These are phyloP conservation scores for Phaethornis superciliosus DNA, from an alignment of 2,113 vertebrate genomes.

Conservation along the genomic window DNA sequence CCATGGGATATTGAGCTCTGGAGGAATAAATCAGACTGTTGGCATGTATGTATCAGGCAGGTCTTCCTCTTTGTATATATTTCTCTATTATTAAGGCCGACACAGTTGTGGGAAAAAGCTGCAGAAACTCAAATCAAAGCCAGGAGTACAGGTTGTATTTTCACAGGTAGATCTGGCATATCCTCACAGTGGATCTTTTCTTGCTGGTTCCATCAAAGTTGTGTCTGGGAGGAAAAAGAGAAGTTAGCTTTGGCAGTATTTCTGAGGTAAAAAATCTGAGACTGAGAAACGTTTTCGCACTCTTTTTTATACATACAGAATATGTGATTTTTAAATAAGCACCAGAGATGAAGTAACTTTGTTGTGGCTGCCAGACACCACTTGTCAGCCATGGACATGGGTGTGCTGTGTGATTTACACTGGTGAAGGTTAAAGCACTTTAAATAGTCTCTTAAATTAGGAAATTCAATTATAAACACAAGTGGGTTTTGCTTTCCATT, in stretches of 20 bases:
- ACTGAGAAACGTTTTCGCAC: slow-evolving; percentile 19
- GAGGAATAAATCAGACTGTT: background rate
- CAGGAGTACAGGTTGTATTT: background rate
- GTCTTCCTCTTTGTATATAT: background rate
- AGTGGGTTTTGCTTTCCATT: background rate
- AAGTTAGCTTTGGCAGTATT: slow-evolving; percentile 24
- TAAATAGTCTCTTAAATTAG: background rate
- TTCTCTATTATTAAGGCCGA: background rate
- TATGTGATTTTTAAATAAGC: slow-evolving; percentile 29
- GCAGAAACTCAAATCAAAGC: background rate
- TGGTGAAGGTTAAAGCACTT: background rate
- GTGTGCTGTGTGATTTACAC: background rate
- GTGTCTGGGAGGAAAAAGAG: background rate
- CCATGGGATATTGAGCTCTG: background rate
- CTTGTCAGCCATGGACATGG: background rate
- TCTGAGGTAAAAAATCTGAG: slow-evolving; percentile 22
- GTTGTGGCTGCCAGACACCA: background rate
- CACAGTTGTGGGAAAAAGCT: background rate
- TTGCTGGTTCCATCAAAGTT: background rate
- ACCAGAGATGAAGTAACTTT: background rate
- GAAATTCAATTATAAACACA: background rate
- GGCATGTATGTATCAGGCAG: background rate
- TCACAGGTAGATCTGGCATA: background rate
- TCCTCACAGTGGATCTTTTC: background rate
- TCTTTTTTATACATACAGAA: background rate